These are phyloP conservation scores for Drosophila lacertosa DNA, from an alignment of 1,140 invertebrate genomes.

Conservation along the genomic window DNA sequence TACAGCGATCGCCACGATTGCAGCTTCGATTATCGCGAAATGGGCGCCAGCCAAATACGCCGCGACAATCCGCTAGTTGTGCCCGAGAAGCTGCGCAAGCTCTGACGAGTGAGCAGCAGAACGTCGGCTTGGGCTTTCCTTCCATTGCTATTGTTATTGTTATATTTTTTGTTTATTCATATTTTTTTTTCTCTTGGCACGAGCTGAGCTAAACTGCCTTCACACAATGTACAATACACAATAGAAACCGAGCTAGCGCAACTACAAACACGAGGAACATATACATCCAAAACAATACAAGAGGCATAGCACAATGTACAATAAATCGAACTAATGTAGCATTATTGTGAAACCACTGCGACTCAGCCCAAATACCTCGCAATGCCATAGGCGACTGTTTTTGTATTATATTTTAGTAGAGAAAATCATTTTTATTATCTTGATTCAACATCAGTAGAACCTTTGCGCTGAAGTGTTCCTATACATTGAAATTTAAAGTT, in stretches of 20 bases:
- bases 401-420: not conserved
- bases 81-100: conserved; percentile 54
- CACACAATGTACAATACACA: conserved; percentile 4
- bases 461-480: too few relatives aligned
- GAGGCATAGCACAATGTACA: conserved; percentile 15
- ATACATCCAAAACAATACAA: conserved; percentile 1
- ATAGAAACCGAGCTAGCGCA: conserved; percentile 7
- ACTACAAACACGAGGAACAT: not conserved
- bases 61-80: conserved; percentile 60
- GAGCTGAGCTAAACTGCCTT: conserved; percentile 1
- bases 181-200: conserved; percentile 7
- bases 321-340: conserved; percentile 29
- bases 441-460: too few relatives aligned
- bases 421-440: too few relatives aligned
- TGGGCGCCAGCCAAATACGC: conserved; percentile 63
- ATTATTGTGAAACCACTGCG: conserved; percentile 1
- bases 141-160: conserved; percentile 30
- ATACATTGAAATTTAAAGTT: too few relatives aligned
- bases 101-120: conserved; percentile 13
- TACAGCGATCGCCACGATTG: conserved; percentile 73
- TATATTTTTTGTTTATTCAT: conserved; percentile 22
- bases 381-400: not conserved
- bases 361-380: not conserved
- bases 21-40: conserved; percentile 65
- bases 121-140: conserved; percentile 2